Evolutionary conservation across 2,113 vertebrate species (phyloP).

Genomic region (Brachyhypopomus gauderio): DNA sequence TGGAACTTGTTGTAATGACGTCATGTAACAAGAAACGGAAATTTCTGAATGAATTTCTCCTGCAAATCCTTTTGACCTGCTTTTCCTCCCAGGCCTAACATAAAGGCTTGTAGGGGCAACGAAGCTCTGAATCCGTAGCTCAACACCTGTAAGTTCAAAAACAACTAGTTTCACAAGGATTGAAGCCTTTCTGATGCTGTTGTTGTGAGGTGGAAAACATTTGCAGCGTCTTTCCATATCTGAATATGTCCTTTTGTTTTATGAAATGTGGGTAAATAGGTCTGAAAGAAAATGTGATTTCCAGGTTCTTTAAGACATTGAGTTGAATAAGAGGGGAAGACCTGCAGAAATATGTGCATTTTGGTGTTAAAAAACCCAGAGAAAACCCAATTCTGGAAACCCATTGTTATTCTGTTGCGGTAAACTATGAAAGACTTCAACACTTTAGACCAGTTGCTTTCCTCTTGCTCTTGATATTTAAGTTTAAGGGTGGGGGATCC

Average conservation of each 20-base stretch:
- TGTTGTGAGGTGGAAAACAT: slow-evolving; percentile 61
- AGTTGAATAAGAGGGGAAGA: neutral
- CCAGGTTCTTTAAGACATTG: slow-evolving; percentile 6
- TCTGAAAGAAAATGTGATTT: slow-evolving; percentile 38
- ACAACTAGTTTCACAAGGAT: slow-evolving; percentile 91
- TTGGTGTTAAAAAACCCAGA: slow-evolving; percentile 1
- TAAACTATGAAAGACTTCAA: neutral
- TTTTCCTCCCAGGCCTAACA: slow-evolving; percentile 99
- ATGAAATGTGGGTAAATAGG: slow-evolving; percentile 41
- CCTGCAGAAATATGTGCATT: neutral
- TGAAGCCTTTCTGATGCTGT: slow-evolving; percentile 81
- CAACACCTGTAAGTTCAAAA: slow-evolving; percentile 99
- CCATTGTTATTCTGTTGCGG: neutral
- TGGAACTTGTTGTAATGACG: slow-evolving; percentile 58
- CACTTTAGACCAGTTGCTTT: neutral
- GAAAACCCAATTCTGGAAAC: neutral
- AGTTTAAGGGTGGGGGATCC: neutral
- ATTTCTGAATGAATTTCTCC: slow-evolving; percentile 58
- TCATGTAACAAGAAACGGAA: slow-evolving; percentile 64
- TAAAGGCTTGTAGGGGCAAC: slow-evolving; percentile 99
- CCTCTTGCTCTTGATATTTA: neutral
- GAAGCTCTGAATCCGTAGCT: slow-evolving; percentile 98
- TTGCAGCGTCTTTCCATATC: slow-evolving; percentile 61
- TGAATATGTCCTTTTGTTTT: slow-evolving; percentile 37
- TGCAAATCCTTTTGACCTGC: slow-evolving; percentile 99